Base-by-base conservation (phyloP, 2,888 invertebrate genomes). In the Drosophila nigricruria region DNA sequence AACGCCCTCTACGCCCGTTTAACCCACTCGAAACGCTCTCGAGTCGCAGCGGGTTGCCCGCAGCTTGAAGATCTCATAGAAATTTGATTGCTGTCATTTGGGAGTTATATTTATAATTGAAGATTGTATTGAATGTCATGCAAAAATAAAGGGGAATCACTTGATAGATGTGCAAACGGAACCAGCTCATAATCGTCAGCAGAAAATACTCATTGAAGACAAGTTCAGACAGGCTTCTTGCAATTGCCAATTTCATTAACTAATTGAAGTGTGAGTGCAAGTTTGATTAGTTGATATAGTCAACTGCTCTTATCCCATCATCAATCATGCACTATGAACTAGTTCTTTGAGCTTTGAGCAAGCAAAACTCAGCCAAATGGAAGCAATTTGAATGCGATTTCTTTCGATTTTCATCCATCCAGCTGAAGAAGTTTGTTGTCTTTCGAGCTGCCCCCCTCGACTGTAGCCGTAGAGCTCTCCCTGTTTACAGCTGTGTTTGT, bases 401-500 rank as follows among this genome's bases (percentile, higher is more conserved):
- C 12, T 27, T 18, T 12, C 47, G 5, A 10, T 14, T 36, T 34
- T 5, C 23, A 10, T 34, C 10, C 23, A 10, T 34, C 43, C 61
- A 49, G 67, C 25, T 45, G 18, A 53, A 43, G 18, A 50, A 52
- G 52, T 59, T 50, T 60, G 63, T 57, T 67, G 54, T 45, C 32
- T 54, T 50, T 74, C 18, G 49, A 38, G 25, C 38, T 34, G 23
- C 23, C 36, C 42, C 50, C 53, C 18, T 9, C 16, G 18, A 14
- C 2, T 14, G 49, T 3, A 5, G 20, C 9, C 32, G 2, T 32
- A 14, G 20, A 32, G 20, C 34, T 42, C 52, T 45, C 50, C 52
- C 57, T 61, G 73, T 0, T 10, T 23, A 53, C 88, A 81, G 81
- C 83, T 82, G 88, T 88, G 68, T 84, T 82, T 88, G 65, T 75